Evolutionary conservation across 1,140 invertebrate genomes (phyloP), one percentile per base, ranked within the genome.

Genomic region (Drosophila quadrilineata): DNA sequence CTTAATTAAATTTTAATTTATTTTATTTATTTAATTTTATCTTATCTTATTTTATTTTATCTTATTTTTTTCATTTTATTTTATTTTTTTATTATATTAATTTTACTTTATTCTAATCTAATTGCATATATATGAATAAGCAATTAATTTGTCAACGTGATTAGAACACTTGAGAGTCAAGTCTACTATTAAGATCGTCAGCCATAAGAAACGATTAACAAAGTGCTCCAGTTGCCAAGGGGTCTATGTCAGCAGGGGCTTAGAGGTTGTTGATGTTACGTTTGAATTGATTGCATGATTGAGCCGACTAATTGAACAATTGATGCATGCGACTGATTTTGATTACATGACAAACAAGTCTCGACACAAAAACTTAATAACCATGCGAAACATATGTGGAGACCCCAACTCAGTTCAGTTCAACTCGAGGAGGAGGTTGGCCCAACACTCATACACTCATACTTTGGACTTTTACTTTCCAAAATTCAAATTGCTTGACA

Each of bases 391-490:
- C 52, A 69, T 53, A 59, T 59, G 19, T 22, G 48, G 48, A 72
- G 33, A 19, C n/a, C n/a, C n/a, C n/a, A n/a, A n/a, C n/a, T n/a
- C n/a, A n/a, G n/a, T 31, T 33, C 16, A 68, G 53, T 57, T 71
- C 36, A 53, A 66, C 40, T 43, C 36, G 49, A 62, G 53, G 21
- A 17, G 60, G 53, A 67, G 73, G 74, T 43, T 62, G 63, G 36
- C 59, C 50, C 35, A 53, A 41, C 48, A 56, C 63, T 82, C 40
- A 19, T 22, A 17, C 31, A 22, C 24, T 31, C 29, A 71, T 63
- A 49, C 48, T 63, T 52, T 49, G 41, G 68, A 84, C 73, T 82
- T 71, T 84, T 84, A 82, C 77, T 82, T 82, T 82, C 77, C 73
- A 77, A 73, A n/a, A 71, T 52, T 45, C 31, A 68, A 71, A 68